Conservation (phyloP, 2,888 invertebrate genomes). For the Pristionchus exspectatus region DNA sequence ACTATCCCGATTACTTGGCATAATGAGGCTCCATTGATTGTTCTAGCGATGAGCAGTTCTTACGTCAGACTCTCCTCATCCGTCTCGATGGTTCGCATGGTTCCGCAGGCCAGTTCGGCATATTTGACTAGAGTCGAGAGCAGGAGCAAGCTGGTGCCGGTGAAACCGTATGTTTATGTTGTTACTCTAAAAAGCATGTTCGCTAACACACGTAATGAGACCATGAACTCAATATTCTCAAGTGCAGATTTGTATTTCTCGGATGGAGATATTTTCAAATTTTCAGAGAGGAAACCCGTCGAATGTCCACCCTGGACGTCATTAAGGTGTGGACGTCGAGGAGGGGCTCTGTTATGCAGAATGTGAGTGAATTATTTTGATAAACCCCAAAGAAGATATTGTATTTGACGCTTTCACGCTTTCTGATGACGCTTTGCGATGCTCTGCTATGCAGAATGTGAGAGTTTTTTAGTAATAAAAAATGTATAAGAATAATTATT, state of each 20-base stretch:
- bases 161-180: slow-evolving; percentile 59
- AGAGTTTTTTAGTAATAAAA: no score
- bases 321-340: slow-evolving; percentile 3
- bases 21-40: no score
- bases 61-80: slow-evolving; percentile 62
- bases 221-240: no score
- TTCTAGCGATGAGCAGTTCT: not conserved
- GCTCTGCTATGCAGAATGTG: no score
- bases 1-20: no score
- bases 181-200: not conserved
- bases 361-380: not conserved
- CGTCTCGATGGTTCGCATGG: slow-evolving; percentile 68
- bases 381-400: not conserved
- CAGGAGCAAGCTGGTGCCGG: slow-evolving; percentile 61
- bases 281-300: slow-evolving; percentile 51
- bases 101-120: slow-evolving; percentile 58
- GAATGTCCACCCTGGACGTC: slow-evolving; percentile 50
- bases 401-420: no score
- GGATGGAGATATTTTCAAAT: no score
- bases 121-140: slow-evolving; percentile 15
- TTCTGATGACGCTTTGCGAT: no score
- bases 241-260: not conserved
- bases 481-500: no score
- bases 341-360: not conserved
- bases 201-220: not conserved